Percentiles rank a stretch among this genome's conserved stretches.
These are phyloP conservation scores for Mya arenaria DNA, from an alignment of 1,140 invertebrate species.

Conservation along the genomic window DNA sequence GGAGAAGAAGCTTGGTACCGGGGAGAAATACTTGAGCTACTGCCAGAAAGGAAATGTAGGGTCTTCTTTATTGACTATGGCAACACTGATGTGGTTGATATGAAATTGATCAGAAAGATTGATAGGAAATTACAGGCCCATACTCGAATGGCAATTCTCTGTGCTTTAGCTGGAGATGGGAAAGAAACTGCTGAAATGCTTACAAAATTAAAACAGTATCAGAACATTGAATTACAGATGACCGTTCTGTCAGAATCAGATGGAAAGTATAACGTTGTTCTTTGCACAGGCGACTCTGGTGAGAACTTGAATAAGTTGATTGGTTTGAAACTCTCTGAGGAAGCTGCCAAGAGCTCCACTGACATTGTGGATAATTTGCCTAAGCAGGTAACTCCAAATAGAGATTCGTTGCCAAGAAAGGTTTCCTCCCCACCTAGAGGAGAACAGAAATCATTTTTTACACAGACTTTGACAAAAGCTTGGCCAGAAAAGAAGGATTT, in stretches of 20 bases:
- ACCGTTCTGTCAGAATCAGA: neutral
- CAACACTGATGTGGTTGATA: constrained; percentile 50
- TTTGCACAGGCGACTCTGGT: neutral
- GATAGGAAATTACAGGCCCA: constrained; percentile 19
- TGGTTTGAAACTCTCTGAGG: neutral
- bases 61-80: constrained; percentile 69
- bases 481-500: constrained; percentile 1
- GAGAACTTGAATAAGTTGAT: neutral
- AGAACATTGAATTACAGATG: constrained; percentile 11
- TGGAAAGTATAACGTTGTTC: constrained; percentile 22
- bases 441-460: constrained; percentile 28
- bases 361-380: constrained; percentile 44
- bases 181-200: constrained; percentile 16
- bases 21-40: constrained; percentile 48
- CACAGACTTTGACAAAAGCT: constrained; percentile 11
- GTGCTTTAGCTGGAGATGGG: neutral
- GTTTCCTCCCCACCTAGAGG: constrained; percentile 19
- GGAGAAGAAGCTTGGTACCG: constrained; percentile 63
- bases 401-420: constrained; percentile 25
- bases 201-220: constrained; percentile 7
- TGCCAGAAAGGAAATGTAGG: constrained; percentile 13
- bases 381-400: neutral
- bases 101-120: constrained; percentile 34
- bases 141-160: constrained; percentile 23
- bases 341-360: neutral